Base-by-base conservation (phyloP, 2,797 vertebrate genomes). In the Periparus ater region DNA sequence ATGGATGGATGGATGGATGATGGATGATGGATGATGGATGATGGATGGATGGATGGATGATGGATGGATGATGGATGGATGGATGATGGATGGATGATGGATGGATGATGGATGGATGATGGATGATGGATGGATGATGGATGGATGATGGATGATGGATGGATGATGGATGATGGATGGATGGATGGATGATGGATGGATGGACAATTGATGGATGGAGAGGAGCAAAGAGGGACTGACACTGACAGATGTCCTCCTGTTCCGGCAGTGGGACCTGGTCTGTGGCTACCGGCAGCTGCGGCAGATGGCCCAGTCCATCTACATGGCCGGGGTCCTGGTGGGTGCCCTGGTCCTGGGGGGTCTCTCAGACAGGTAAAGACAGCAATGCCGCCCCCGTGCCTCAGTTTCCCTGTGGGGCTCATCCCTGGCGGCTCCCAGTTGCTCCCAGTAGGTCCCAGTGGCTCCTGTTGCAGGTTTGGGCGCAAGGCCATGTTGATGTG, bases 261-360 rank as follows among this genome's bases (percentile, higher is more conserved):
- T 42, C 16, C 4, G 4, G 4, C 94, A 99, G 99, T 99, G 99
- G 99, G 92, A 99, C 95, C 94, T 99, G 93, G 99, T 99, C 71
- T 99, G 99, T 75, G 77, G 98, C 42, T 71, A 91, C 23, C 98
- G 96, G 70, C 98, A 98, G 42, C 92, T 98, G 66, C 99, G 99
- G 89, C 98, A 99, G 97, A 98, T 99, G 98, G 98, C 98, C 58
- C 99, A 99, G 92, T 99, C 98, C 2, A 15, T 98, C 80, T 99
- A 98, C 95, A 99, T 99, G 99, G 98, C 98, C 1, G 99, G 99
- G 5, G 98, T 98, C 55, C 98, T 99, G 77, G 68, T 98, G n/a
- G 99, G 99, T 10, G 98, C 99, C 5, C 13, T 98, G 20, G 4
- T 99, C 51, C 98, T 99, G 19, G 99, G 99, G 61, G 92, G 97